These are phyloP conservation scores for Drosophila baimaii DNA, from an alignment of 1,140 invertebrate genomes.

Conservation along the genomic window DNA sequence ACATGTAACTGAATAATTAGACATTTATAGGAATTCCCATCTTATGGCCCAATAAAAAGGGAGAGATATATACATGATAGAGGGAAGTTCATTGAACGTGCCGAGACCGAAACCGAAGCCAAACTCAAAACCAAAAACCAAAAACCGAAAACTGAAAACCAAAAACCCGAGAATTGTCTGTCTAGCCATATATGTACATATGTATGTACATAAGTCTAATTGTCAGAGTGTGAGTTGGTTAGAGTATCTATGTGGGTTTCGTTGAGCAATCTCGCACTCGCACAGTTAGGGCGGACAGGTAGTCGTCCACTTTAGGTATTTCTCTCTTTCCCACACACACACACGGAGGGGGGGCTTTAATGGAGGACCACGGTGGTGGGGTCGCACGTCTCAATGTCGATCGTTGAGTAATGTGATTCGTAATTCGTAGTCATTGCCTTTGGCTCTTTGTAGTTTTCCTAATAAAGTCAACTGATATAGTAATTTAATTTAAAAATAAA, in stretches of 20 bases:
- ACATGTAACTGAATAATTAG: constrained; percentile 56
- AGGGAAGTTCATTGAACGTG: constrained; percentile 72
- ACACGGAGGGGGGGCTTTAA: background rate
- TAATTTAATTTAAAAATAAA: constrained; percentile 1
- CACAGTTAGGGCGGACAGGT: constrained; percentile 66
- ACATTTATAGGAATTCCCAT: constrained; percentile 52
- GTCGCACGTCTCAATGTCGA: constrained; percentile 51
- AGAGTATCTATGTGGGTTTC: constrained; percentile 31
- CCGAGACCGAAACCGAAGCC: constrained; percentile 12
- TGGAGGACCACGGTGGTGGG: constrained; percentile 3
- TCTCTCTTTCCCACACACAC: constrained; percentile 17
- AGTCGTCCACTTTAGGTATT: constrained; percentile 42
- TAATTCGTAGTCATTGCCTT: constrained; percentile 38
- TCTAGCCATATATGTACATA: constrained; percentile 53
- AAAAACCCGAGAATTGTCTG: constrained; percentile 29
- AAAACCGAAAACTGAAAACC: constrained; percentile 30
- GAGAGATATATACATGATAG: background rate
- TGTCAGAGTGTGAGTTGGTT: constrained; percentile 15
- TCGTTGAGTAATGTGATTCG: constrained; percentile 43
- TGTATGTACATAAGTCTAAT: constrained; percentile 9
- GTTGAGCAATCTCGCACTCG: constrained; percentile 42
- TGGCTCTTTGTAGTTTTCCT: constrained; percentile 16
- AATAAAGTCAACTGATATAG: constrained; percentile 13
- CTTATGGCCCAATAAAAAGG: constrained; percentile 47
- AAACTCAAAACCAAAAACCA: constrained; percentile 42